Evolutionary conservation across 2,888 invertebrate genomes (phyloP), one percentile per base, ranked within the genome.

Genomic region (Drosophila quinaria): DNA sequence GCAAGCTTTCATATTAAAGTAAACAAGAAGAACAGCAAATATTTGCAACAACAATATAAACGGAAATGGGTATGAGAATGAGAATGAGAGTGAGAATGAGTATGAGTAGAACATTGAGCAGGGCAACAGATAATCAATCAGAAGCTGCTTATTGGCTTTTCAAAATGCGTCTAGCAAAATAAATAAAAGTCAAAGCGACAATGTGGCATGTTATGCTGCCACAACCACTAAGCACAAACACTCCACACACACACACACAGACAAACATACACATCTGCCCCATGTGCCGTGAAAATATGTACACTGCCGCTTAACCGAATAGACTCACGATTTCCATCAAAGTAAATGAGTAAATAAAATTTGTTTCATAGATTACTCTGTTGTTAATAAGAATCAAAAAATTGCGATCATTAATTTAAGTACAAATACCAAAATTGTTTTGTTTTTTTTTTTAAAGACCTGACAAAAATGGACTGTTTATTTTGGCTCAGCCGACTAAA

Each of bases 121-220:
- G 52, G 76, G 65, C 70, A 75, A 59, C 71, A 86, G 83, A 88
- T 89, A 89, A 85, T 85, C 85, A 85, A 88, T 85, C 85, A 85
- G 85, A 78, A 71, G 89, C 87, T 81, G 87, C 85, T 88, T 88
- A 85, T 85, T 85, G 85, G 87, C 87, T 85, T 85, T 83, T 83
- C 82, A 87, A 83, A 83, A 88, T 83, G 79, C 87, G 74, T 83
- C 84, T 70, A 75, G 74, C 76, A 88, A 86, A 85, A 85, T 85
- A 88, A 85, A 86, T 88, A 84, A 86, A 83, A 82, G 86, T 80
- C 83, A 71, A 74, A 73, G 83, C 89, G 88, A 80, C 78, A 82
- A 72, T 82, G 86, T 80, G 83, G 86, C 83, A 67, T 73, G 78
- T 70, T 80, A 58, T 70, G 75, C 65, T 60, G 61, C 72, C 73